A percentile compares a stretch with the other conserved stretches of the same genome.
phyloP scores from a whole-genome alignment of 2,888 invertebrate genomes.

The Venustoraphidia nigricollis region DNA sequence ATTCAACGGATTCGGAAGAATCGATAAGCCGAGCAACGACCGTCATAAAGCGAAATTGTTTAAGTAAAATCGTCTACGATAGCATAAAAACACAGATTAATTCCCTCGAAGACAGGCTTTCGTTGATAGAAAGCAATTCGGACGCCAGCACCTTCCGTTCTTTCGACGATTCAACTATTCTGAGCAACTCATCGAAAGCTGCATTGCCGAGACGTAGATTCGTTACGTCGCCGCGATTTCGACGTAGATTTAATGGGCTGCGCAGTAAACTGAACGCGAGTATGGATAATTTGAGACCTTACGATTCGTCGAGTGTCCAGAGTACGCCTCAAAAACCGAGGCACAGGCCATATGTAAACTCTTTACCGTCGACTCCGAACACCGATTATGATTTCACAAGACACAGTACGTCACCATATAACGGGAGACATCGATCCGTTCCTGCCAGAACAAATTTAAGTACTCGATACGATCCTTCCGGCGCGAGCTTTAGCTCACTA shows the following conservation, averaged over 20 bases:
- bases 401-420: neutral
- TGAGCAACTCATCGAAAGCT: neutral
- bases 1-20: slow-evolving; percentile 39
- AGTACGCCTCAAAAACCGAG: slow-evolving; percentile 26
- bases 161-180: neutral
- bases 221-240: neutral
- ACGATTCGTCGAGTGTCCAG: slow-evolving; percentile 17
- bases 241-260: neutral
- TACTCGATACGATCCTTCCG: slow-evolving; percentile 4
- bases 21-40: slow-evolving; percentile 3
- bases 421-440: too few relatives aligned
- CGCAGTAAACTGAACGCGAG: neutral
- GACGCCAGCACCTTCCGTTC: slow-evolving; percentile 8
- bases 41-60: slow-evolving; percentile 12
- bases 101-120: slow-evolving; percentile 33
- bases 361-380: slow-evolving; percentile 22
- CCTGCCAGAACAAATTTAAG: slow-evolving; percentile 1
- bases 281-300: neutral
- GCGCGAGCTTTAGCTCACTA: slow-evolving; percentile 1
- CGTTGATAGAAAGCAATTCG: slow-evolving; percentile 29
- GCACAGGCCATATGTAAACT: slow-evolving; percentile 19
- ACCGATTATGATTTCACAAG: slow-evolving; percentile 7
- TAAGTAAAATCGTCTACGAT: slow-evolving; percentile 34
- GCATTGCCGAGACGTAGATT: neutral
- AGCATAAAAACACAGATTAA: slow-evolving; percentile 46